phyloP scores from a whole-genome alignment of 2,888 invertebrate species.

The Ichneumon xanthorius region DNA sequence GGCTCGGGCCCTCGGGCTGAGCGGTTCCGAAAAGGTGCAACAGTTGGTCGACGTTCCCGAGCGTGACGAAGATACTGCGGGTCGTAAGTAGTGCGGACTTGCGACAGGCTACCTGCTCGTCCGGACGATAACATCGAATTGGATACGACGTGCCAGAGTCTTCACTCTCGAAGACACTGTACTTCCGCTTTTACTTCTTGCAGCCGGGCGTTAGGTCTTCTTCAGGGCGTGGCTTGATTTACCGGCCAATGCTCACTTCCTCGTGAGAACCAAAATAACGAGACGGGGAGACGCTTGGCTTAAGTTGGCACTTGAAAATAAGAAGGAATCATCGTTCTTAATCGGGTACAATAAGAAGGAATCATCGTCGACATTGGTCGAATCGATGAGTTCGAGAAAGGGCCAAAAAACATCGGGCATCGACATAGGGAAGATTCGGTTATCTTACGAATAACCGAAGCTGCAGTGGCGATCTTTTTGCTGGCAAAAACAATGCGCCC shows the following conservation, averaged over 20 bases:
- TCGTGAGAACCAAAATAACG: slow-evolving; percentile 55
- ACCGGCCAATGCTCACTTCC: not conserved
- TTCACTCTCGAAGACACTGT: slow-evolving; percentile 10
- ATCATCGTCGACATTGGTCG: too few relatives aligned
- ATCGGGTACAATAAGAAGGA: not conserved
- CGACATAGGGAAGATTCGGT: too few relatives aligned
- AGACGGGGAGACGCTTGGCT: not conserved
- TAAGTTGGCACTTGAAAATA: not conserved
- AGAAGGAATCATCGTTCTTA: not conserved
- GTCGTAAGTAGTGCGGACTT: slow-evolving; percentile 48
- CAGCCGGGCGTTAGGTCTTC: slow-evolving; percentile 64
- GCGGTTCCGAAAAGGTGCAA: slow-evolving; percentile 74
- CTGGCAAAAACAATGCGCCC: too few relatives aligned
- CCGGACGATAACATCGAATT: slow-evolving; percentile 50
- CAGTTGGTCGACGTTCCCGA: slow-evolving; percentile 77
- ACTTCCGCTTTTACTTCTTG: slow-evolving; percentile 33
- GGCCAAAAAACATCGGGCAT: too few relatives aligned
- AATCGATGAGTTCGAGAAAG: too few relatives aligned
- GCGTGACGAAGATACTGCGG: slow-evolving; percentile 79
- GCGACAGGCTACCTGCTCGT: slow-evolving; percentile 42
- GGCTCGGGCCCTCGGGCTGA: slow-evolving; percentile 7
- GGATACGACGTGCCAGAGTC: slow-evolving; percentile 13
- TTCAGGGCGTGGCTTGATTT: too few relatives aligned
- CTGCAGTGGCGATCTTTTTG: too few relatives aligned
- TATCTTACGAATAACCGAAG: too few relatives aligned